Evolutionary conservation across 2,113 vertebrate species (phyloP).

Genomic region (Pionites leucogaster): DNA sequence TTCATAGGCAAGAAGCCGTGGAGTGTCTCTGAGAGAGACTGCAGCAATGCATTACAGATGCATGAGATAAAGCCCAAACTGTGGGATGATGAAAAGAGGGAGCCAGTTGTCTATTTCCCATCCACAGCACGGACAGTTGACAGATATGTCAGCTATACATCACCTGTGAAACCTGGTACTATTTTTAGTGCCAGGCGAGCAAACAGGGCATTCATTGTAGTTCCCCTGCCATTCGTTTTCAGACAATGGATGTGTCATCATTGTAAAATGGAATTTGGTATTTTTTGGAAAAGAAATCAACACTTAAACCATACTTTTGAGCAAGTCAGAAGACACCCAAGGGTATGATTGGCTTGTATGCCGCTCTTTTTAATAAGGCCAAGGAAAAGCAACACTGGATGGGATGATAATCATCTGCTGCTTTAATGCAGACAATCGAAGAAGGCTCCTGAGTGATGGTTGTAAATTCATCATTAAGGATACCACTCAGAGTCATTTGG

Average conservation of each 20-base stretch:
- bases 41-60: not conserved
- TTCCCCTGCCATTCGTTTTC: not conserved
- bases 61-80: not conserved
- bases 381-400: conserved; percentile 36
- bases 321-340: conserved; percentile 44
- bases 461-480: conserved; percentile 61
- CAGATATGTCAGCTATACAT: not conserved
- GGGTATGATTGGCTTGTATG: conserved; percentile 6
- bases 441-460: conserved; percentile 22
- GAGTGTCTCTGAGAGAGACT: not conserved
- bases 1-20: not conserved
- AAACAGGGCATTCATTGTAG: not conserved
- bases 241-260: not conserved
- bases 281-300: conserved; percentile 13
- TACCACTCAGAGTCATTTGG: conserved; percentile 67
- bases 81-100: not conserved
- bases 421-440: conserved; percentile 57
- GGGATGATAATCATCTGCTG: conserved; percentile 22
- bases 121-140: not conserved
- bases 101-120: not conserved
- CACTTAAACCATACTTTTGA: conserved; percentile 40
- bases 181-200: conserved; percentile 23
- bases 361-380: conserved; percentile 33
- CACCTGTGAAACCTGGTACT: not conserved
- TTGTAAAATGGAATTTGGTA: conserved; percentile 12